Evolutionary conservation across 2,888 invertebrate species (phyloP), one percentile per base, ranked within the genome.

Genomic region (Hanleya hanleyi): DNA sequence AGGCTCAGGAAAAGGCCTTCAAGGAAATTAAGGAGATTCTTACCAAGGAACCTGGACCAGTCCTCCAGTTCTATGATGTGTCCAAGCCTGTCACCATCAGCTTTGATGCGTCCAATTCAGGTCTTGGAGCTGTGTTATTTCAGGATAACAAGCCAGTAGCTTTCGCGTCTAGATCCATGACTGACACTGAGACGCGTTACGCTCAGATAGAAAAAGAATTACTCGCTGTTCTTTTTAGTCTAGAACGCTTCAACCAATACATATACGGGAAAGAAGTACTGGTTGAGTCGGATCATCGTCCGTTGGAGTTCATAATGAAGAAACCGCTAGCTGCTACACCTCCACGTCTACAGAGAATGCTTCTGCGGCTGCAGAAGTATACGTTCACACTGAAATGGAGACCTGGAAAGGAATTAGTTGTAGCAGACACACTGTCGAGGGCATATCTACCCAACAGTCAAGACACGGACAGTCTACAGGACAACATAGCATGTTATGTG

Each of bases 181-280:
- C 67, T 33, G 29, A 7, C 15, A 32, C 75, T 3, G 64, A 69
- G 36, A 68, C n/a, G n/a, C 32, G 47, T 15, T 75, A 74, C 36
- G 68, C 73, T 6, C 67, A 69, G 41, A 75, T 75, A 22, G 75
- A 75, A 32, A 75, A 74, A 57, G 75, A 75, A 22, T 26, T 64
- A 18, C 36, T 64, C 1, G 29, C 64, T 26, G 64, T 64, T 18
- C 26, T 64, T 35, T 64, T 64, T 37, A 26, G 35, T n/a, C 26
- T 64, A 26, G 64, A 64, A 26, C 18, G 69, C 29, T 69, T 69
- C 29, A 15, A 69, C 57, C 69, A 57, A 9, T 69, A 69, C 38
- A 62, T 35, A 15, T 62, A 62, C 65, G 50, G 69, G 0, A 15
- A 50, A 37, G 38, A 50, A 22, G 49, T 73, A 36, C 35, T 50